These are phyloP conservation scores for Pangasius krempfi DNA, from an alignment of 2,797 vertebrate genomes.

Conservation along the genomic window DNA sequence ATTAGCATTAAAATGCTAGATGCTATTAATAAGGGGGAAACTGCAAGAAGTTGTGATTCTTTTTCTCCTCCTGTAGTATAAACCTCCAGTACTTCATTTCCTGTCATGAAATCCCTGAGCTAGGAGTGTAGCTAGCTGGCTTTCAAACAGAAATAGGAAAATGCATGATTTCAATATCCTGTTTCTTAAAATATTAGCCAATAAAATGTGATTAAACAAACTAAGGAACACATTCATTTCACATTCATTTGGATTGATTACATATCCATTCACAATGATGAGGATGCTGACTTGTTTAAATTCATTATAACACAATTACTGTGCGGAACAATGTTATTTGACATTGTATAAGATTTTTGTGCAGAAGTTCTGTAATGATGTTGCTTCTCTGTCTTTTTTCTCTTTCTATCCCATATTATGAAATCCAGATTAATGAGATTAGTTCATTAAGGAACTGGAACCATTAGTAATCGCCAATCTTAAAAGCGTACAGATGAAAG, in stretches of 20 bases:
- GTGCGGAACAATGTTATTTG: not conserved
- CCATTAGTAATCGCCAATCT: not conserved
- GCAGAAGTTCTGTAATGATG: not conserved
- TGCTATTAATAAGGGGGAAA: not conserved
- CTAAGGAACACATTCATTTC: not conserved
- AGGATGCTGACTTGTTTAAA: not conserved
- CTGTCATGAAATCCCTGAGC: not conserved
- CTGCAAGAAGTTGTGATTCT: not conserved
- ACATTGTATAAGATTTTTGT: not conserved
- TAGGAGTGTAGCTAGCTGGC: not conserved
- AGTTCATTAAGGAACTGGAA: not conserved
- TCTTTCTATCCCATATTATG: not conserved
- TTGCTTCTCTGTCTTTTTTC: not conserved
- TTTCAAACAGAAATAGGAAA: not conserved
- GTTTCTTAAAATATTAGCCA: not conserved
- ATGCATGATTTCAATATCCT: not conserved
- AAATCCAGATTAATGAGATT: not conserved
- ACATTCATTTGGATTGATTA: not conserved
- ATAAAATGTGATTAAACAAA: not conserved
- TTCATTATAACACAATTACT: not conserved
- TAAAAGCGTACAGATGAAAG: not conserved
- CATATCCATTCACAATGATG: not conserved
- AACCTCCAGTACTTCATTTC: not conserved
- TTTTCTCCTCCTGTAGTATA: not conserved
- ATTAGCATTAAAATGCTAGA: not conserved